Evolutionary conservation across 2,113 vertebrate genomes (phyloP), one percentile per base, ranked within the genome.

Genomic region (Tragelaphus imberbis): DNA sequence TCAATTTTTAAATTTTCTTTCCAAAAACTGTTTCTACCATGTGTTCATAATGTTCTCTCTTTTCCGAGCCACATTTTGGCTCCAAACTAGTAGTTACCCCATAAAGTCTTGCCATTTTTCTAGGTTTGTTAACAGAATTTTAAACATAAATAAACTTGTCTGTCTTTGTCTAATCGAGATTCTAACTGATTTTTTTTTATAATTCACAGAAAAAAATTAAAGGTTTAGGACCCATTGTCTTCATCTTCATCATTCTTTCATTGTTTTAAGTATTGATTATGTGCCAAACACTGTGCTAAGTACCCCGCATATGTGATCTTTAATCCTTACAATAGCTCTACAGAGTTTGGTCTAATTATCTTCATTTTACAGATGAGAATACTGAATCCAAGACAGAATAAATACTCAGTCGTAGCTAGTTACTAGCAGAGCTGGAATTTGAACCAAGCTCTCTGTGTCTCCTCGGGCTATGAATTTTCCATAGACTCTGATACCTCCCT

Each of bases 101-200:
- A 89, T 96, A 87, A 88, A 86, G 97, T 96, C 27, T 94, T 90
- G 28, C 30, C 44, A 49, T 40, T 84, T 96, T 88, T 94, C 47
- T 44, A 80, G 47, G 21, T 65, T 97, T 95, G 27, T 93, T 63
- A 95, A 95, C 58, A 63, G 55, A 94, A 75, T 94, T 94, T 93
- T 40, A 55, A 79, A 92, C 92, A 84, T 58, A 91, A 96, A 30
- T 92, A 93, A 87, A 87, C 11, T 82, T 96, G 11, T 28, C 10
- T 79, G 5, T 56, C 30, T 96, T 97, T 89, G 25, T 44, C 53
- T 96, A 28, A 10, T 82, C 8, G 21, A 27, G 30, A 75, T 36
- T 92, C 88, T 82, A 84, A 44, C 21, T 27, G 79, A 47, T 47
- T 90, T 23, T 96, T 12, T 12, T 17, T 85, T 88, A 85, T 2